Evolutionary conservation across 2,888 invertebrate genomes (phyloP).

Genomic region (Erannis defoliaria): DNA sequence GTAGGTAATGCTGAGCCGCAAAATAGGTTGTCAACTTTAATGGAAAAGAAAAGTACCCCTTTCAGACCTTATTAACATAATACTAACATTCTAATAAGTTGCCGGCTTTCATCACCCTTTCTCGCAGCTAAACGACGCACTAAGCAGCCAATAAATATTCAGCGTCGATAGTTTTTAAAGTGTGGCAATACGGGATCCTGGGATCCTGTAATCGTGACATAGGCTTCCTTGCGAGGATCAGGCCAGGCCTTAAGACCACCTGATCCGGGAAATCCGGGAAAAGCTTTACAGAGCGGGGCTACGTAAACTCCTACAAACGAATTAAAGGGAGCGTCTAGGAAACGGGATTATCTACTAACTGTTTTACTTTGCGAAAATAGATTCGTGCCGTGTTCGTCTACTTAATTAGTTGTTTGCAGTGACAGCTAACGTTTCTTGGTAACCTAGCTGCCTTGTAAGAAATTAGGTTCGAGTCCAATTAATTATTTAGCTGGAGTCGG

Average conservation of each 20-base stretch:
- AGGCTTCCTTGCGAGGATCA: constrained; percentile 58
- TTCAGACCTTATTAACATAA: constrained; percentile 28
- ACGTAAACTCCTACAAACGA: constrained; percentile 67
- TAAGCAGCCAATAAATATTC: constrained; percentile 38
- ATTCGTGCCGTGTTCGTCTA: constrained; percentile 46
- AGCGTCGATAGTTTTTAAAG: constrained; percentile 51
- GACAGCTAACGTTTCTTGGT: constrained; percentile 25
- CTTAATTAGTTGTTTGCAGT: constrained; percentile 38
- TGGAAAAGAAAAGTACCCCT: constrained; percentile 9
- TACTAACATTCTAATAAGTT: constrained; percentile 25
- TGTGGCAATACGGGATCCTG: constrained; percentile 50
- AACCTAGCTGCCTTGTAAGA: neutral
- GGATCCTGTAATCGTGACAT: constrained; percentile 60
- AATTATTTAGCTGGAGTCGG: neutral
- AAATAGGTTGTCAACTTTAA: constrained; percentile 9
- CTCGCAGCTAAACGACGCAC: constrained; percentile 27
- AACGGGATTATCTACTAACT: constrained; percentile 67
- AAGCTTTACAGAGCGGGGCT: constrained; percentile 52
- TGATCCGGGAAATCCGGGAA: constrained; percentile 61
- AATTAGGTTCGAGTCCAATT: neutral
- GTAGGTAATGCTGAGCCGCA: neutral
- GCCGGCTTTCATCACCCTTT: constrained; percentile 28
- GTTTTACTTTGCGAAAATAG: constrained; percentile 60
- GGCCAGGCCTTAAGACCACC: constrained; percentile 58
- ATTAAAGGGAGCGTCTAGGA: constrained; percentile 66